Evolutionary conservation across 2,113 vertebrate genomes (phyloP), one percentile per base, ranked within the genome.

Genomic region (Mobula birostris): DNA sequence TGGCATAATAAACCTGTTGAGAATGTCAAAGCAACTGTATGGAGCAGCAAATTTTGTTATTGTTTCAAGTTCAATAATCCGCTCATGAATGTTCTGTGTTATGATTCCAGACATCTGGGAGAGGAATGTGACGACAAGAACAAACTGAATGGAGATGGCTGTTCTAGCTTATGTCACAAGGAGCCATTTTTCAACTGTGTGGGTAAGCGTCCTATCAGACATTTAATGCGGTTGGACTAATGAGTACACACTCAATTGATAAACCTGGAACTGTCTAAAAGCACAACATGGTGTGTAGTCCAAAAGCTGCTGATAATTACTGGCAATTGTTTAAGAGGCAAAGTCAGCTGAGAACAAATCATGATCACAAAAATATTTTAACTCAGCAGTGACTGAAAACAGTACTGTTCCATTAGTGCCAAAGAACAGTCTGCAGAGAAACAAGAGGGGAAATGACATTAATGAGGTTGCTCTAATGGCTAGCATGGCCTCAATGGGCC

Each of bases 101-200:
- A 82, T 94, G 83, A 87, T 96, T 95, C 70, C 96, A 99, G 99
- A 95, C 97, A 96, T 94, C 94, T 97, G 94, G 98, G 98, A 58
- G 99, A 99, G 95, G 97, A 99, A 95, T 99, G 99, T 7, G 99
- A 99, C 87, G 99, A 99, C 95, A 98, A 97, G 97, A 99, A 99
- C 94, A 97, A 97, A 72, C 95, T 98, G 96, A 99, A 98, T 36
- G 98, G 98, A 0, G 99, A 99, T 5, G 99, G 99, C 94, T 99
- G 99, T 95, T 99, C 98, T 70, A 98, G 98, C 56, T 98, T 98
- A 95, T 99, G 99, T 96, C 97, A 95, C 95, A 98, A 98, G 96
- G 99, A 99, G 95, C 32, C 97, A 1, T 98, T 98, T 96, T 99
- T 99, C 96, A 98, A 99, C 95, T 99, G 99, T 88, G 68, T 99